Evolutionary conservation across 2,888 invertebrate genomes (phyloP).

Genomic region (Dynastes grantii): DNA sequence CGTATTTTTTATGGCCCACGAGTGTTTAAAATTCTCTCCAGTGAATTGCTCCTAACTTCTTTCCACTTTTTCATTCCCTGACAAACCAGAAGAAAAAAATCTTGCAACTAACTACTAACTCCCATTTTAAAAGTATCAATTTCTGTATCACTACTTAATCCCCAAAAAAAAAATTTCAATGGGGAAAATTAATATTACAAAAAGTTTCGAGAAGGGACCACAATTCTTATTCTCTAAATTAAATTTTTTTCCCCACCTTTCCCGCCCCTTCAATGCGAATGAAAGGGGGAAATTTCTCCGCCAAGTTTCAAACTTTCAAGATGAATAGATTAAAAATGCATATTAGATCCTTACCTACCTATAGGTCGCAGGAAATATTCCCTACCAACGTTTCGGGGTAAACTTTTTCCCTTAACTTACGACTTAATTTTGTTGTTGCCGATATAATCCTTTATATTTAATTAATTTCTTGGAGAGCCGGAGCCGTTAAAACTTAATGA

Average conservation of each 20-base stretch:
- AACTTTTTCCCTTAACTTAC: conserved; percentile 45
- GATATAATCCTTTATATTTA: conserved; percentile 50
- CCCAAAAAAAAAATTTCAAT: too few relatives aligned
- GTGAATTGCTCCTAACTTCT: not conserved
- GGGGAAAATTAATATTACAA: conserved; percentile 28
- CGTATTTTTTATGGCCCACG: too few relatives aligned
- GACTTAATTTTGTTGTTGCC: conserved; percentile 47
- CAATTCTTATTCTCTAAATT: conserved; percentile 42
- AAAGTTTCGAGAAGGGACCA: conserved; percentile 26
- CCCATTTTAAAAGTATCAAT: not conserved
- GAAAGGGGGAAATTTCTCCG: conserved; percentile 46
- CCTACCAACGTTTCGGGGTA: conserved; percentile 18
- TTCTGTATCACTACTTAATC: conserved; percentile 17
- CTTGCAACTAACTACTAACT: not conserved
- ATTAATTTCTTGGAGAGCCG: conserved; percentile 42
- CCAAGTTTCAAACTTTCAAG: conserved; percentile 57
- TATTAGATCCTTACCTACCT: conserved; percentile 51
- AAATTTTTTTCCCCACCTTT: conserved; percentile 35
- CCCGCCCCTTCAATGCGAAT: conserved; percentile 42
- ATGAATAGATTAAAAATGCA: conserved; percentile 61
- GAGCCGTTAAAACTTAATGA: conserved; percentile 28
- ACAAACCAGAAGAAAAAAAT: not conserved
- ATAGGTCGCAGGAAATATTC: conserved; percentile 49
- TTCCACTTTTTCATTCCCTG: not conserved
- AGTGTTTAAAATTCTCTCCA: not conserved